phyloP scores from a whole-genome alignment of 2,888 invertebrate genomes.

The Lasioglossum lativentre region DNA sequence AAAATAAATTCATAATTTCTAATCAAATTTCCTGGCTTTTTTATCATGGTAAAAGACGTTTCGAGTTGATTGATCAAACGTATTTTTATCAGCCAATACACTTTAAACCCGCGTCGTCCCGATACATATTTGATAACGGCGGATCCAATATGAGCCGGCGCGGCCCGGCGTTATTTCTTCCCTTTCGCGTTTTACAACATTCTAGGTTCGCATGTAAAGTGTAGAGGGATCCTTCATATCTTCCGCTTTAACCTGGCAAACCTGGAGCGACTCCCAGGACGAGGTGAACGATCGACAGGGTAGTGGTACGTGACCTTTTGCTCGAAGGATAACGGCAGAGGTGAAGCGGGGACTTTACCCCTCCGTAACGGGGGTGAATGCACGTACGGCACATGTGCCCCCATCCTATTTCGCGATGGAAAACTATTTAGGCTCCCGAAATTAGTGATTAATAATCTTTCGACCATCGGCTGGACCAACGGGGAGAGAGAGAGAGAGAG shows the following conservation, averaged over 20 bases:
- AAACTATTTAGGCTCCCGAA: slow-evolving; percentile 51
- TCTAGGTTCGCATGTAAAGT: slow-evolving; percentile 19
- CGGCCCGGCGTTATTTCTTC: background rate
- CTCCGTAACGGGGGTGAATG: slow-evolving; percentile 77
- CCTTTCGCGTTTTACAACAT: slow-evolving; percentile 6
- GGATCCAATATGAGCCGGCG: background rate
- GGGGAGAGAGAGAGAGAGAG: background rate
- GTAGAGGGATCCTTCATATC: slow-evolving; percentile 66
- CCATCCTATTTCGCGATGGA: slow-evolving; percentile 40
- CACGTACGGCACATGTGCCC: slow-evolving; percentile 69
- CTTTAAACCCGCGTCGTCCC: background rate
- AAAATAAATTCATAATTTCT: background rate
- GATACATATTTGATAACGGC: background rate
- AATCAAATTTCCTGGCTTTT: background rate
- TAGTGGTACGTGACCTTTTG: slow-evolving; percentile 84
- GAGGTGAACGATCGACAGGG: slow-evolving; percentile 81
- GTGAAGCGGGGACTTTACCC: slow-evolving; percentile 71
- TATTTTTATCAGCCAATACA: background rate
- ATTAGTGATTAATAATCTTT: slow-evolving; percentile 57
- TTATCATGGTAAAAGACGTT: background rate
- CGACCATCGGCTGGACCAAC: background rate
- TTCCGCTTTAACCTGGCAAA: slow-evolving; percentile 80
- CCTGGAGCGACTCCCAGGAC: slow-evolving; percentile 79
- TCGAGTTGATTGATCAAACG: background rate
- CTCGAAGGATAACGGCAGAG: slow-evolving; percentile 81